These are phyloP conservation scores for Mycetomoellerius zeteki DNA, from an alignment of 1,140 invertebrate species.

Conservation along the genomic window DNA sequence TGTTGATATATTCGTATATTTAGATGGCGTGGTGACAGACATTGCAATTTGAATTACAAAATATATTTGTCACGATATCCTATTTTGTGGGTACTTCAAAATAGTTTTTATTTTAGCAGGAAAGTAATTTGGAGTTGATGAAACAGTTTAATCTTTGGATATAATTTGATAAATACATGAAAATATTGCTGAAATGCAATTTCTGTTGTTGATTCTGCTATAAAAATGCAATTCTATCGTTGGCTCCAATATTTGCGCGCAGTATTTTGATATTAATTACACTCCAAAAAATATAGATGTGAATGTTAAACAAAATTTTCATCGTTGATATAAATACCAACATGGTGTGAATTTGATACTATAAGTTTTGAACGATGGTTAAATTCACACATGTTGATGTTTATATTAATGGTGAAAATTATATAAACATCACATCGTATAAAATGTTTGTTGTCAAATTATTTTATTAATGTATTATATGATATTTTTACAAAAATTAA, in stretches of 20 bases:
- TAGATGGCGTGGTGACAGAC: neutral
- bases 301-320: too few species aligned
- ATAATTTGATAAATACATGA: neutral
- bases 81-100: neutral
- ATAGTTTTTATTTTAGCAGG: neutral
- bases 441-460: constrained; percentile 12
- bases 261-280: constrained; percentile 19
- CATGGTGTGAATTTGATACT: too few species aligned
- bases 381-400: too few species aligned
- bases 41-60: constrained; percentile 8
- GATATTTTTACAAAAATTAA: neutral
- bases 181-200: neutral
- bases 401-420: too few species aligned
- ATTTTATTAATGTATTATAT: neutral
- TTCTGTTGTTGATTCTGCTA: neutral
- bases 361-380: too few species aligned
- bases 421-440: too few species aligned
- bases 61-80: neutral
- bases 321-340: too few species aligned
- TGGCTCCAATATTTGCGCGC: neutral
- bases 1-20: constrained; percentile 50
- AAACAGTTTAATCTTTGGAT: neutral
- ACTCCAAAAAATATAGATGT: too few species aligned
- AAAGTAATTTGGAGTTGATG: neutral
- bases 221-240: neutral